Percentiles rank a stretch among this genome's conserved stretches.
Evolutionary conservation across 2,888 invertebrate species (phyloP).

Genomic region (Trachelus iudaicus): DNA sequence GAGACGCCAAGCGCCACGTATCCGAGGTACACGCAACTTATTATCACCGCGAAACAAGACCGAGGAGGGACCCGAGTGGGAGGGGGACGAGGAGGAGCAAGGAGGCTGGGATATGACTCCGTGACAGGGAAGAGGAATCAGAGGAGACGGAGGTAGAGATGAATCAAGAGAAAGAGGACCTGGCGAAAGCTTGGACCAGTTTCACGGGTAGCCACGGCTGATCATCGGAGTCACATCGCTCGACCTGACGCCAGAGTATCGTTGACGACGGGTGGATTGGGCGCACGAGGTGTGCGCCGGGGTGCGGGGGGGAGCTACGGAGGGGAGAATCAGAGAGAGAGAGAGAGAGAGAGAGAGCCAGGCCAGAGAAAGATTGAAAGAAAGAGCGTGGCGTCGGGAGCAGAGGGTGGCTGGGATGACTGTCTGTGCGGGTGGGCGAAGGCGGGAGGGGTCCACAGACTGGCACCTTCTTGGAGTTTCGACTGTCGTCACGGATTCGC

Average conservation of each 20-base stretch:
- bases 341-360: conserved; percentile 7
- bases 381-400: neutral
- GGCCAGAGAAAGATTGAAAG: neutral
- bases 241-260: conserved; percentile 13
- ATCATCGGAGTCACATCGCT: neutral
- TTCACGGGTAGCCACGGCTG: conserved; percentile 1
- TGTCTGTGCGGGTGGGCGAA: neutral
- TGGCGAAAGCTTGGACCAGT: neutral
- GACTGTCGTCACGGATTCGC: neutral
- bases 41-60: neutral
- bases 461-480: conserved; percentile 1
- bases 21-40: neutral
- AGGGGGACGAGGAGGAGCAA: neutral
- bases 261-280: neutral
- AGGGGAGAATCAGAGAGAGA: conserved; percentile 17
- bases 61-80: neutral
- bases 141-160: conserved; percentile 11
- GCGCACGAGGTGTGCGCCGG: conserved; percentile 15
- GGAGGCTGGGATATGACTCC: neutral
- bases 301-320: conserved; percentile 9
- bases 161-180: conserved; percentile 19
- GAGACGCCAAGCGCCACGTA: neutral
- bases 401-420: neutral
- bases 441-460: neutral
- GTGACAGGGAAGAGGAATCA: conserved; percentile 13